phyloP scores from a whole-genome alignment of 2,888 invertebrate species.

The Tipula confusa region DNA sequence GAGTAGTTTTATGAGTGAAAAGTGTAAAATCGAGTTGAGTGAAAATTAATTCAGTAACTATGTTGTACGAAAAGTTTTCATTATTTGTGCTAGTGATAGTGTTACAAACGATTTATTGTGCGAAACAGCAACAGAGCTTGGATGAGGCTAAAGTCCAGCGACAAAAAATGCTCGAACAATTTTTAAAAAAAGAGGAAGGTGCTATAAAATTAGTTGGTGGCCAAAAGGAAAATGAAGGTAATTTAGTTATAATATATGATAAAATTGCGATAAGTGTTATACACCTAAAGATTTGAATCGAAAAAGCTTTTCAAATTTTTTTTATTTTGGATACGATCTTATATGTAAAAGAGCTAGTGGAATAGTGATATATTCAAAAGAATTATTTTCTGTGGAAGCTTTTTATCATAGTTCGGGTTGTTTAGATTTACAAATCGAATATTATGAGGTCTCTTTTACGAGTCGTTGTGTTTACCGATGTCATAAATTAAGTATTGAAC shows the following conservation, averaged over 20 bases:
- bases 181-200: constrained; percentile 70
- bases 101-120: background rate
- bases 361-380: no score
- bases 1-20: background rate
- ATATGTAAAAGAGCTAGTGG: no score
- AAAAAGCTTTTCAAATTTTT: no score
- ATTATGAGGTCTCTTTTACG: no score
- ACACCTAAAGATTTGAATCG: no score
- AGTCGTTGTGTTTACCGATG: no score
- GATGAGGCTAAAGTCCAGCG: constrained; percentile 48
- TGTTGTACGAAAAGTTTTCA: background rate
- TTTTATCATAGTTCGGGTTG: no score
- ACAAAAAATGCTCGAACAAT: constrained; percentile 61
- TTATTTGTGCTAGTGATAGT: background rate
- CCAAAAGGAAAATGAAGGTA: constrained; percentile 67
- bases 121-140: constrained; percentile 37
- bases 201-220: constrained; percentile 69
- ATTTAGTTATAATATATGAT: constrained; percentile 36
- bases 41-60: background rate
- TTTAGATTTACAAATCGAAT: no score
- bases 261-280: no score
- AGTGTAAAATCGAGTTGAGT: background rate
- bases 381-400: no score
- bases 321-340: no score
- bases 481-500: no score